Evolutionary conservation across 2,888 invertebrate genomes (phyloP).

Genomic region (Oxytorus armatus): DNA sequence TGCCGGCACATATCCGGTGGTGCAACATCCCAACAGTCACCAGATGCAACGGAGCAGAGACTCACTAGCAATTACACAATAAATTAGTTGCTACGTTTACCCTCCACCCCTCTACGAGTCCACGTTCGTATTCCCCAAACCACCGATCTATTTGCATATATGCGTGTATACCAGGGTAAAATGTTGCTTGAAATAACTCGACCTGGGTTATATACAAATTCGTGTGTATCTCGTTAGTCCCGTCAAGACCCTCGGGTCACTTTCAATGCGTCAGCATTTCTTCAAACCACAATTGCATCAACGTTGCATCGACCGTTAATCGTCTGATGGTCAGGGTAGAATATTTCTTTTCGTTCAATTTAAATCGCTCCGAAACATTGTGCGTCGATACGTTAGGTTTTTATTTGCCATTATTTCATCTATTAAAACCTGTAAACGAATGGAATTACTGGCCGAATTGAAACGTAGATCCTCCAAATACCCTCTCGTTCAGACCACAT

Average conservation of each 20-base stretch:
- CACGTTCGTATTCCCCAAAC: background rate
- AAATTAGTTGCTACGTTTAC: conserved; percentile 57
- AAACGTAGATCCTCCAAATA: too few species aligned
- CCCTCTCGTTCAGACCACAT: too few species aligned
- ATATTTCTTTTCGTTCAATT: too few species aligned
- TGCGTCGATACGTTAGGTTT: too few species aligned
- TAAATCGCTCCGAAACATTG: too few species aligned
- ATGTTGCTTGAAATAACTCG: conserved; percentile 28
- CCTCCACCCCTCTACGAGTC: conserved; percentile 32
- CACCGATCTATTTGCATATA: conserved; percentile 31
- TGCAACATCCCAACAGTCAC: conserved; percentile 42
- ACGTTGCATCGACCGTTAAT: background rate
- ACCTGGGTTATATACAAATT: background rate
- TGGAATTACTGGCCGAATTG: too few species aligned
- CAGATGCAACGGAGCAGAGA: conserved; percentile 55
- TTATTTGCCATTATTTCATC: too few species aligned
- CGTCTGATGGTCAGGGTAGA: too few species aligned
- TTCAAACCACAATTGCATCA: background rate
- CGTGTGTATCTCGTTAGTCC: conserved; percentile 2
- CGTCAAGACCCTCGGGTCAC: background rate
- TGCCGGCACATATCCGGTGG: conserved; percentile 27
- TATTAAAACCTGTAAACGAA: too few species aligned
- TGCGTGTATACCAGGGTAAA: background rate
- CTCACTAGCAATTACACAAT: conserved; percentile 64
- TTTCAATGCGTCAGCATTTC: background rate